Evolutionary conservation across 2,113 vertebrate species (phyloP).

Genomic region (Ariopsis seemanni): DNA sequence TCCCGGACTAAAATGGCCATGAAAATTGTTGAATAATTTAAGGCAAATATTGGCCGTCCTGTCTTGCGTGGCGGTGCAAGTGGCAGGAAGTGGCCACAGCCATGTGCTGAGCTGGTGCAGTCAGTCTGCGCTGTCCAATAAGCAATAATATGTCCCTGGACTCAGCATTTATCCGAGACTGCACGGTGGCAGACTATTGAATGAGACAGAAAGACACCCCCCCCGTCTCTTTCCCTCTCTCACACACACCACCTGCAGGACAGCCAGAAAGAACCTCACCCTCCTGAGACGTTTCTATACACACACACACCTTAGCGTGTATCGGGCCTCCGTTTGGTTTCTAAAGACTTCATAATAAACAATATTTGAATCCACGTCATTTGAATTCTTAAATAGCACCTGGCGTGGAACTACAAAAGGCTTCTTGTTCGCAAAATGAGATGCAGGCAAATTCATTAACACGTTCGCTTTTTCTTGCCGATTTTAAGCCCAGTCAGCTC

Average conservation of each 20-base stretch:
- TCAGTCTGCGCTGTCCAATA: slow-evolving; percentile 75
- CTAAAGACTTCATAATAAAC: slow-evolving; percentile 35
- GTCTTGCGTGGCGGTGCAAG: slow-evolving; percentile 65
- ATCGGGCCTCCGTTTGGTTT: slow-evolving; percentile 25
- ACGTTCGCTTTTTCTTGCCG: slow-evolving; percentile 58
- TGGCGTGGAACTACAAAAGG: slow-evolving; percentile 58
- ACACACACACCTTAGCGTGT: slow-evolving; percentile 69
- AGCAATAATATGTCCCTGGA: slow-evolving; percentile 79
- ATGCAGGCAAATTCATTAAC: slow-evolving; percentile 66
- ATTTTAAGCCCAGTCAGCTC: slow-evolving; percentile 65
- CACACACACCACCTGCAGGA: slow-evolving; percentile 54
- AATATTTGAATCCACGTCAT: slow-evolving; percentile 59
- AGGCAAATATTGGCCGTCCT: slow-evolving; percentile 70
- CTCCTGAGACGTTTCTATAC: slow-evolving; percentile 42
- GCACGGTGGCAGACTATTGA: slow-evolving; percentile 77
- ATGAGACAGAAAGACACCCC: slow-evolving; percentile 67
- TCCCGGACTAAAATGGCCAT: slow-evolving; percentile 65
- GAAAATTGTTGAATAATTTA: slow-evolving; percentile 75
- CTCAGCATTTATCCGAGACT: slow-evolving; percentile 76
- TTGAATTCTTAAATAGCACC: slow-evolving; percentile 60
- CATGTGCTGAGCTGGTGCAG: slow-evolving; percentile 74
- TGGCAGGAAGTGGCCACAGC: slow-evolving; percentile 73
- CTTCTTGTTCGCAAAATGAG: slow-evolving; percentile 56
- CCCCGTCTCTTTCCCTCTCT: slow-evolving; percentile 2
- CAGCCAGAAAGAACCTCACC: slow-evolving; percentile 42